phyloP scores from a whole-genome alignment of 2,113 vertebrate species.

The Dicrurus megarhynchus region DNA sequence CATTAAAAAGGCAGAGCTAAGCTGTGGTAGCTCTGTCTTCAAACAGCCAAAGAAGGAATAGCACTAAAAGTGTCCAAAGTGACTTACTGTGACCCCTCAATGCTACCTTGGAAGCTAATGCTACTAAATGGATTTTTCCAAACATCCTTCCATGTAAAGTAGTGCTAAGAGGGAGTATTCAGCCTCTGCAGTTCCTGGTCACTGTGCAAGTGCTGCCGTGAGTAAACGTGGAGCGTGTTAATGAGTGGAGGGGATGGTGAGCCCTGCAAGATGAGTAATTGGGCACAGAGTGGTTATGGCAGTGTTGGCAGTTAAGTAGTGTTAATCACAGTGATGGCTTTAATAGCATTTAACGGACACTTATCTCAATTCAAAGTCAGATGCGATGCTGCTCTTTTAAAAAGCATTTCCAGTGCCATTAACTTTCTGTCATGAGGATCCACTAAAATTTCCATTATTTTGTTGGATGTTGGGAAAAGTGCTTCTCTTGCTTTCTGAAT shows the following conservation, averaged over 20 bases:
- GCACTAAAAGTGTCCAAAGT: background rate
- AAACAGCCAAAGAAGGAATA: background rate
- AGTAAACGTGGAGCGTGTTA: background rate
- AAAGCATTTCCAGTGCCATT: constrained; percentile 33
- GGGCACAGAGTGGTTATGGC: background rate
- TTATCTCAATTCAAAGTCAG: constrained; percentile 18
- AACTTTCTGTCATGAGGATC: background rate
- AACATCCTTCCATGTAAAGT: background rate
- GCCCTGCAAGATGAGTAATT: constrained; percentile 33
- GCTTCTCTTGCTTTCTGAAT: background rate
- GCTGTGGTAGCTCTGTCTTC: background rate
- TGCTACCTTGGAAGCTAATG: background rate
- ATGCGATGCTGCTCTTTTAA: background rate
- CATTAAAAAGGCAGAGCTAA: background rate
- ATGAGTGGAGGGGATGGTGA: background rate
- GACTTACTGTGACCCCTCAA: background rate
- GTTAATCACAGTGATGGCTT: constrained; percentile 55
- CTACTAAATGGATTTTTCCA: background rate
- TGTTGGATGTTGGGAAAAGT: background rate
- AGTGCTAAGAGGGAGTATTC: background rate
- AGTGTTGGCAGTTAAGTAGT: constrained; percentile 30
- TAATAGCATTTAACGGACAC: constrained; percentile 56
- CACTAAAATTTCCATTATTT: background rate
- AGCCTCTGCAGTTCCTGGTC: background rate
- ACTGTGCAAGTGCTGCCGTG: background rate